These are phyloP conservation scores for Tetranychus piercei DNA, from an alignment of 2,888 invertebrate genomes.

Conservation along the genomic window DNA sequence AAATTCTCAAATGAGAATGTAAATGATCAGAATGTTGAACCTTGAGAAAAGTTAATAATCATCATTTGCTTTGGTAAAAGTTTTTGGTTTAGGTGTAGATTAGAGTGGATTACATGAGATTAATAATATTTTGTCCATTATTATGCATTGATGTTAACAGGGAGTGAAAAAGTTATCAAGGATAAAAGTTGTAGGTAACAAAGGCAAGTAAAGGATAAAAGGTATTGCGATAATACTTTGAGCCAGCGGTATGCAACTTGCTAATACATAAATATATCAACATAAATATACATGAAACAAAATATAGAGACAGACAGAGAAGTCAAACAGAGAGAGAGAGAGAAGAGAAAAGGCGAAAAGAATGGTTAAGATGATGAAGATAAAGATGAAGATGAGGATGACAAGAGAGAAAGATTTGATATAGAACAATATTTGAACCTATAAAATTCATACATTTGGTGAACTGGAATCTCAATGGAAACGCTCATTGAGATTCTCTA, in stretches of 20 bases:
- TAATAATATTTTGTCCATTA: background rate
- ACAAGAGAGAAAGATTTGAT: background rate
- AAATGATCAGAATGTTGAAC: no score
- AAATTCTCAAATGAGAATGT: no score
- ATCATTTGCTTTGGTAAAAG: background rate
- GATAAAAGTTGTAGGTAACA: background rate
- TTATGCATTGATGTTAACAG: background rate
- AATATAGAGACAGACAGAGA: background rate
- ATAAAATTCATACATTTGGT: background rate
- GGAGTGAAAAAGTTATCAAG: background rate
- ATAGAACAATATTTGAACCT: constrained; percentile 1
- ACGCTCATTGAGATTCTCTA: no score
- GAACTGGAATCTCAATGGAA: no score
- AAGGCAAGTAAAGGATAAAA: background rate
- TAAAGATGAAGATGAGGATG: background rate
- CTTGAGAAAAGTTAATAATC: no score
- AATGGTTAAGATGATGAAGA: background rate
- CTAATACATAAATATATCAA: background rate
- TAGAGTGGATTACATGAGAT: background rate
- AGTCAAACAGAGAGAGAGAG: constrained; percentile 2
- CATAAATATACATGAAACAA: background rate
- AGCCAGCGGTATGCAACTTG: background rate
- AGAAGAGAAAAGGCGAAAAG: background rate
- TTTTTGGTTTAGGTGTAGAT: background rate
- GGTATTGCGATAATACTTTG: background rate